These are phyloP conservation scores for Amphiprion clarkii DNA, from an alignment of 2,797 vertebrate genomes.

Conservation along the genomic window DNA sequence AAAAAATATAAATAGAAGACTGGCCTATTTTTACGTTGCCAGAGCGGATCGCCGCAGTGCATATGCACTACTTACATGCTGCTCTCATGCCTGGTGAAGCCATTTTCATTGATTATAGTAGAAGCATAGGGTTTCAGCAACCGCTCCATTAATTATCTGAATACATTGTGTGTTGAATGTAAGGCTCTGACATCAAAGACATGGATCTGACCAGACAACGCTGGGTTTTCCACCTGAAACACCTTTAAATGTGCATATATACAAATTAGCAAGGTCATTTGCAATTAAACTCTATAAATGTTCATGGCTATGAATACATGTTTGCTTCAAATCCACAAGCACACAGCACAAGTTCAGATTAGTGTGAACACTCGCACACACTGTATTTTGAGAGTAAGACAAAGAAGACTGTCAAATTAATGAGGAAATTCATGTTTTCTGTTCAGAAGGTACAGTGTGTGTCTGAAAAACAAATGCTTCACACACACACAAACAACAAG, in stretches of 20 bases:
- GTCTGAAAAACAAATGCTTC: slow-evolving; percentile 13
- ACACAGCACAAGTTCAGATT: neutral
- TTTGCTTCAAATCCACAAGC: neutral
- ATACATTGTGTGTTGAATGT: too few relatives aligned
- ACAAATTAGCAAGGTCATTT: slow-evolving; percentile 1
- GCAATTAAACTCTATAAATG: neutral
- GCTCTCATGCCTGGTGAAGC: too few relatives aligned
- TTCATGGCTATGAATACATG: too few relatives aligned
- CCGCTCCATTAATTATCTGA: too few relatives aligned
- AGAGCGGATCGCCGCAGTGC: too few relatives aligned
- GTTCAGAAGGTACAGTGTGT: slow-evolving; percentile 28
- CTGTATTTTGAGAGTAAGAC: slow-evolving; percentile 9
- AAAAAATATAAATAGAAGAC: too few relatives aligned
- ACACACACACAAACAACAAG: slow-evolving; percentile 73
- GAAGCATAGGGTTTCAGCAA: too few relatives aligned
- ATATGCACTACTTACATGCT: too few relatives aligned
- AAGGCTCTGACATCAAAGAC: slow-evolving; percentile 2
- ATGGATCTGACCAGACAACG: slow-evolving; percentile 7
- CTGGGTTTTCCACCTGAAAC: slow-evolving; percentile 18
- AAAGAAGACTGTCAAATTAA: slow-evolving; percentile 2
- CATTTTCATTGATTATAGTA: too few relatives aligned
- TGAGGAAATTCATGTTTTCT: slow-evolving; percentile 6
- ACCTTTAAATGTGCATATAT: neutral
- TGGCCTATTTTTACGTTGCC: too few relatives aligned
- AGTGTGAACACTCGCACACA: neutral